These are phyloP conservation scores for Xestoiulus laeticollis DNA, from an alignment of 2,888 invertebrate species.

Conservation along the genomic window DNA sequence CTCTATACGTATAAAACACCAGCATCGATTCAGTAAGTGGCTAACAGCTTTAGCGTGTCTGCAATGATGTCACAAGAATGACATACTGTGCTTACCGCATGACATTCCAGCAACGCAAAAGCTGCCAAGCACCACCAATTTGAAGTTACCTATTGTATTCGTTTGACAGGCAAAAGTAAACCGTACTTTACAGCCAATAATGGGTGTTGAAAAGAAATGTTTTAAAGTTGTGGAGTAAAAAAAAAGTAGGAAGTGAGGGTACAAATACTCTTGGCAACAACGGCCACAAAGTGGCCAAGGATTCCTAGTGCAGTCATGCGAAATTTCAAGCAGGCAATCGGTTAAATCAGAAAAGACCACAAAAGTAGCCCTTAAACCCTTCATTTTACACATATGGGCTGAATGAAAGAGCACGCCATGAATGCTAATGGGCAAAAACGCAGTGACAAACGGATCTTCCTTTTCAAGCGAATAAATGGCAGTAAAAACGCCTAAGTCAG, in stretches of 20 bases:
- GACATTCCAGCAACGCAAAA: too few species aligned
- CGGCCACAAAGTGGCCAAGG: background rate
- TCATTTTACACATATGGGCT: constrained; percentile 4
- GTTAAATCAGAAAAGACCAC: constrained; percentile 41
- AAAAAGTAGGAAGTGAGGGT: background rate
- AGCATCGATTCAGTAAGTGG: too few species aligned
- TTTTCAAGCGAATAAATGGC: constrained; percentile 35
- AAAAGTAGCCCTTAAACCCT: constrained; percentile 23
- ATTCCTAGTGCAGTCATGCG: constrained; percentile 32
- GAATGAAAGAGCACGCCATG: constrained; percentile 1
- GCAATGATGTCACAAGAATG: too few species aligned
- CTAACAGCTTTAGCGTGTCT: too few species aligned
- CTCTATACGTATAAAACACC: too few species aligned
- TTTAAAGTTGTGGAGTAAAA: background rate
- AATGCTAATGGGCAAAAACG: constrained; percentile 36
- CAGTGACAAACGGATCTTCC: constrained; percentile 34
- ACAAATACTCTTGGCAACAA: background rate
- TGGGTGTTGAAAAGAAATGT: too few species aligned
- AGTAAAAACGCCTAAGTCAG: constrained; percentile 40
- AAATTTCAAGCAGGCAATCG: constrained; percentile 23
- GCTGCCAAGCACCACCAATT: too few species aligned
- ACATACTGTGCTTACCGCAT: too few species aligned
- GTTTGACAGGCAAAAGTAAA: too few species aligned
- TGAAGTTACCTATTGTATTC: too few species aligned
- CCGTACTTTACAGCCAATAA: too few species aligned